Conservation (phyloP, 2,888 invertebrate genomes). For the Dryobotodes eremita region DNA sequence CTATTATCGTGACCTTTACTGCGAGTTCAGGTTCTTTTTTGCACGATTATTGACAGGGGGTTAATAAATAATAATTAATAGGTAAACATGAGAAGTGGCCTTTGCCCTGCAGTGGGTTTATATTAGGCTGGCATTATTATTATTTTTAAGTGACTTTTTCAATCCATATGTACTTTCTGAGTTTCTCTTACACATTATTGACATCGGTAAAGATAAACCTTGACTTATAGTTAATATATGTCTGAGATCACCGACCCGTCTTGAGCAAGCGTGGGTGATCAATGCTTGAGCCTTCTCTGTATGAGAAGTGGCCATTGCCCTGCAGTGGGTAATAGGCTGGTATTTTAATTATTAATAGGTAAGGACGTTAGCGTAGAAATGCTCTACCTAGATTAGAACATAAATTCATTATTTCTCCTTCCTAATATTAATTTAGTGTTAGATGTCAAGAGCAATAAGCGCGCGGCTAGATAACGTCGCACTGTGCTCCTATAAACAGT, state of each 20-base stretch:
- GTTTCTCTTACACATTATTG: no score
- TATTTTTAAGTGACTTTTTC: no score
- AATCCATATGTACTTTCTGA: no score
- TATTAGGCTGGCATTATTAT: neutral
- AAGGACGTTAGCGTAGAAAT: neutral
- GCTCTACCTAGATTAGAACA: neutral
- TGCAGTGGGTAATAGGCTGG: neutral
- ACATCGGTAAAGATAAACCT: no score
- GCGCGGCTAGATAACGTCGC: constrained; percentile 25
- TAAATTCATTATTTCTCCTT: neutral
- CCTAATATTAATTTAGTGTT: neutral
- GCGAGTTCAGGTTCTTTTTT: neutral
- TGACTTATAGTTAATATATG: no score
- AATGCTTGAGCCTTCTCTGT: no score
- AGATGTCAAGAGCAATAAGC: constrained; percentile 18
- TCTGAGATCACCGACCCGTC: no score
- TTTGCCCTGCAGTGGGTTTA: neutral
- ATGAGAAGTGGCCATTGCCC: no score
- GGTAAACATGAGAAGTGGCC: neutral
- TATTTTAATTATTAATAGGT: neutral
- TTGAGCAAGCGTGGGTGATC: no score
- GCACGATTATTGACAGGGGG: no score
- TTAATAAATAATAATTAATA: no score
- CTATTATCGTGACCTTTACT: neutral
- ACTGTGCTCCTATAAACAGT: constrained; percentile 9